Evolutionary conservation across 2,797 vertebrate species (phyloP), one percentile per base, ranked within the genome.

Genomic region (Pangasius djambal): DNA sequence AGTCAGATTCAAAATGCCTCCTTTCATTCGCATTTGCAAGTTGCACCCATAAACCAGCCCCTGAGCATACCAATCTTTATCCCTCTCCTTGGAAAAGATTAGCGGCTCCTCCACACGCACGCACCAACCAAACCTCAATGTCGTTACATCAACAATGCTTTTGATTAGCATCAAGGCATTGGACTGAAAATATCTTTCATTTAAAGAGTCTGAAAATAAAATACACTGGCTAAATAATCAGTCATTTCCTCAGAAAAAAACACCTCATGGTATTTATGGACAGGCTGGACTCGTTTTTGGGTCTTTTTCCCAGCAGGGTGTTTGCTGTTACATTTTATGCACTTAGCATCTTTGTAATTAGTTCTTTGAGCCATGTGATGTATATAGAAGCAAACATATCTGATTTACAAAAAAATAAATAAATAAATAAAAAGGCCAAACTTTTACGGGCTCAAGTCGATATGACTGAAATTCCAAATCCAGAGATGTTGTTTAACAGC

Each of bases 181-280:
- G 74, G 37, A 88, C 89, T 87, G 89, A 90, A 92, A 82, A 75
- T 55, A 69, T 52, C 16, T 63, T 40, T 70, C 52, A 55, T 86
- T 89, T 52, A 82, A 83, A 88, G 50, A 78, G 52, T 40, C 74
- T 81, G 74, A 90, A 89, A 90, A 65, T 75, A 90, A 89, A 90
- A 65, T 75, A 69, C 88, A 85, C 87, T 55, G 67, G 81, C 87
- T 89, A 74, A 85, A 91, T 88, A 88, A 90, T 88, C 82, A 28
- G 85, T 88, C 34, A 86, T 92, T 93, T 93, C 91, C 90, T 91
- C 88, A 67, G 70, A 74, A 67, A 84, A 91, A 86, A 90, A 91
- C 90, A 86, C 67, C 65, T 59, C 44, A 50, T 65, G 28, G 87
- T 86, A 88, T 91, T 91, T 92, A 92, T 78, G 37, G 87, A 90